Conservation (phyloP, 2,113 vertebrate genomes). For the Corythornis vintsioides region DNA sequence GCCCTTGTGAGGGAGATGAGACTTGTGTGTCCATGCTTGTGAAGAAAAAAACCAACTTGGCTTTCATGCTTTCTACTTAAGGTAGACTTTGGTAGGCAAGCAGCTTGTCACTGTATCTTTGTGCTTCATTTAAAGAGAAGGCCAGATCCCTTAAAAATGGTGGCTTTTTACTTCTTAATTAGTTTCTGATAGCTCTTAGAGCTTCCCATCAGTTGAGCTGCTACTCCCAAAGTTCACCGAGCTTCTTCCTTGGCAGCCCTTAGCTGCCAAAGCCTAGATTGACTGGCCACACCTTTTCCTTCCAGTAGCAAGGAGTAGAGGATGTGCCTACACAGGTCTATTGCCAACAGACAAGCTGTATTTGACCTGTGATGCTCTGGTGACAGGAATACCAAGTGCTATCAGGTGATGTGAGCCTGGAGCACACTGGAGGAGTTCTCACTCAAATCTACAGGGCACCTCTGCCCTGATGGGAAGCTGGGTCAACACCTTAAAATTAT, state of each 20-base stretch:
- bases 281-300: background rate
- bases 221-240: background rate
- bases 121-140: background rate
- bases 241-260: background rate
- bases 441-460: fast-evolving
- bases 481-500: background rate
- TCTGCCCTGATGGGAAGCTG: background rate
- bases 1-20: background rate
- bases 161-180: background rate
- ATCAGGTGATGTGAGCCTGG: background rate
- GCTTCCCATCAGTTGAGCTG: background rate
- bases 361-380: background rate
- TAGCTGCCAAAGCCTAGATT: background rate
- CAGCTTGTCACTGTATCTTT: background rate
- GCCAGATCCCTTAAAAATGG: background rate
- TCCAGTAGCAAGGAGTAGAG: background rate
- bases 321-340: fast-evolving
- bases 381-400: background rate
- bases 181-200: background rate
- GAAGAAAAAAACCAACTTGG: background rate
- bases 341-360: too few species aligned
- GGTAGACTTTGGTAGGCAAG: background rate
- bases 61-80: background rate
- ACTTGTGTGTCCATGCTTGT: background rate
- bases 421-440: fast-evolving